Base-by-base conservation (phyloP, 2,888 invertebrate species). In the Oscheius sp. region DNA sequence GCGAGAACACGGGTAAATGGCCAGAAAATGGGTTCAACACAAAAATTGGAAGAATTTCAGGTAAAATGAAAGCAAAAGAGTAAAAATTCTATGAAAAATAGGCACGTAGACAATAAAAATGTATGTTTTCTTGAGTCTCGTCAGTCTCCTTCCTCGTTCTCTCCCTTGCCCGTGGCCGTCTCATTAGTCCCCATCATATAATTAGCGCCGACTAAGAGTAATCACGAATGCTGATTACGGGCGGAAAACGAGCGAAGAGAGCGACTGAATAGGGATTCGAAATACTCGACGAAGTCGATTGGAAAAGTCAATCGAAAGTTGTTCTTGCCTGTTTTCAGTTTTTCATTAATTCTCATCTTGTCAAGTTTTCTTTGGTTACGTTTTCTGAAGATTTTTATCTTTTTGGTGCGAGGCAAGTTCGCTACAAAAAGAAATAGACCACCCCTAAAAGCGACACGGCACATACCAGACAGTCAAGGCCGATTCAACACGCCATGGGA, bases 141-240 rank as follows among this genome's bases (percentile, higher is more conserved):
- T 9, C 35, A 6, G 35, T 9, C 35, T 35, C 35, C 3, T 3
- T 35, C 35, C 35, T 35, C 35, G n/a, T n/a, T n/a, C n/a, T 66
- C 52, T 66, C 66, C 66, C 18, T 35, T 35, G n/a, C 52, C 49
- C 66, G 66, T 66, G 66, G 66, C 52, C 69, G 55, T 69, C 69
- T 69, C 69, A 69, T 69, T 69, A 69, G 55, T 43, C 55, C 49
- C 69, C 53, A 69, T 69, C 55, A 69, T 69, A 56, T 69, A 69
- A 69, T 69, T 69, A 69, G 69, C 56, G 66, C 52, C 63, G 69
- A 69, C 69, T 69, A 69, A 69, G 53, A 69, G 55, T 69, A 69
- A 69, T 69, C 69, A 69, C 69, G 56, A 69, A 56, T 53, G 55
- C 43, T 69, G 69, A 69, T 69, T 69, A 69, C 66, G 66, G 27